Base-by-base conservation (phyloP, 1,140 invertebrate species). In the Eurytemora carolleeae region DNA sequence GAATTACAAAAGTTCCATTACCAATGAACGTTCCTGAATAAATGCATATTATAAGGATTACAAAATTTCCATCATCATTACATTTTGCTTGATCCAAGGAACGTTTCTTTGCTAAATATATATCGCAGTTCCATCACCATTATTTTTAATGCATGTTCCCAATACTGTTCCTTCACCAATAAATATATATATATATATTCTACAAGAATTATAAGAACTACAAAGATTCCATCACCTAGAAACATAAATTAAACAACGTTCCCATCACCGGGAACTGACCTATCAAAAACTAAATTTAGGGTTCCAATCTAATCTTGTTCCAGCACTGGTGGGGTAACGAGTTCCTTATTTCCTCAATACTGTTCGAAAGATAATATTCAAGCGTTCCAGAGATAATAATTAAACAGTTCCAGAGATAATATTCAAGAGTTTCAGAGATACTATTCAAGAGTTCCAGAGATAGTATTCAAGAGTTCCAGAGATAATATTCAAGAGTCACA, bases 301-400 rank as follows among this genome's bases (percentile, higher is more conserved):
- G 73, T 66, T 79, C 77, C 2, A 79, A 65, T 57, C 71, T 69
- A 24, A 72, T 65, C 63, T 70, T 68, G 67, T 86, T 86, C 72
- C 82, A 90, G 71, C 92, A 97, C n/a, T 78, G 79, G 0, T 77
- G 75, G 0, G 91, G 91, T 57, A 96, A 75, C 26, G 86, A 79
- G 63, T 83, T 78, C 18, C 80, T 77, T 64, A 97, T 95, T 22
- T 83, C 79, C 67, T 83, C 79, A 53, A 95, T 83, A 72, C 93
- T 96, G 1, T 95, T 89, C 3, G 71, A 73, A 61, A 77, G 72
- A 7, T 95, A 74, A 64, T 79, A 74, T 17, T 74, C 76, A 21
- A 92, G 77, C 69, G 94, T 86, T 7, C 82, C 79, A 70, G 84
- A 80, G 66, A 92, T 92, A 67, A 83, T 18, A 20, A 22, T 16